phyloP scores from a whole-genome alignment of 1,140 invertebrate species.

The Oncopodura yosiiana region DNA sequence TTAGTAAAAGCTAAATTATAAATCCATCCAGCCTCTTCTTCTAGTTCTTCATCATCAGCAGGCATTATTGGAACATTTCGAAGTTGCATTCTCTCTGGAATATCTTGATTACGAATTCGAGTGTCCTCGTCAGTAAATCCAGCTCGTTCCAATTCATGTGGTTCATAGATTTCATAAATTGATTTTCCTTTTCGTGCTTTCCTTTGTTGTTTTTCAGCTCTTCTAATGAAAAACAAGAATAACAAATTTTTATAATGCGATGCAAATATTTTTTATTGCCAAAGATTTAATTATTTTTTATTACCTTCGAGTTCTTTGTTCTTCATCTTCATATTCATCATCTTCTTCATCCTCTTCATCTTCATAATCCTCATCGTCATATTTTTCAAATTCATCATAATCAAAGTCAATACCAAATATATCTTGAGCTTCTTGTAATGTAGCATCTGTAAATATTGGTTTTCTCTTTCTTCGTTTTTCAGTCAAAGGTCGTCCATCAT shows the following conservation, averaged over 20 bases:
- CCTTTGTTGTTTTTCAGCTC: conserved; percentile 58
- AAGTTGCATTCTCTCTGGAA: conserved; percentile 88
- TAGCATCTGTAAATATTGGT: conserved; percentile 80
- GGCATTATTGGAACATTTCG: conserved; percentile 69
- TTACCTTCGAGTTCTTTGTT: conserved; percentile 31
- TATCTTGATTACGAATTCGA: conserved; percentile 86
- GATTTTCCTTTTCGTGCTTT: conserved; percentile 77
- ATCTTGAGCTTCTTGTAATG: conserved; percentile 95
- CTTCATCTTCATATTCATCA: conserved; percentile 37
- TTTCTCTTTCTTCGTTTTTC: conserved; percentile 77
- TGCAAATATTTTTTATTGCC: conserved; percentile 25
- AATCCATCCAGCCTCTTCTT: conserved; percentile 96
- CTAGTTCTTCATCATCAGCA: conserved; percentile 75
- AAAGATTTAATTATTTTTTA: conserved; percentile 43
- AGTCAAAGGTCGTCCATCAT: conserved; percentile 82
- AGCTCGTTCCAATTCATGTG: conserved; percentile 78
- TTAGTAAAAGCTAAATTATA: conserved; percentile 85
- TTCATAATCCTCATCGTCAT: conserved; percentile 77
- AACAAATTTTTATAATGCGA: conserved; percentile 72
- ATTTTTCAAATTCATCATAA: conserved; percentile 87
- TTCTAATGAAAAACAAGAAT: conserved; percentile 49
- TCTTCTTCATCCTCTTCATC: conserved; percentile 72
- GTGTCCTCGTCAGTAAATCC: conserved; percentile 76
- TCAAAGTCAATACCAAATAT: conserved; percentile 99
- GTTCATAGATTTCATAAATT: conserved; percentile 88